These are phyloP conservation scores for Mobula hypostoma DNA, from an alignment of 2,113 vertebrate species.

Conservation along the genomic window DNA sequence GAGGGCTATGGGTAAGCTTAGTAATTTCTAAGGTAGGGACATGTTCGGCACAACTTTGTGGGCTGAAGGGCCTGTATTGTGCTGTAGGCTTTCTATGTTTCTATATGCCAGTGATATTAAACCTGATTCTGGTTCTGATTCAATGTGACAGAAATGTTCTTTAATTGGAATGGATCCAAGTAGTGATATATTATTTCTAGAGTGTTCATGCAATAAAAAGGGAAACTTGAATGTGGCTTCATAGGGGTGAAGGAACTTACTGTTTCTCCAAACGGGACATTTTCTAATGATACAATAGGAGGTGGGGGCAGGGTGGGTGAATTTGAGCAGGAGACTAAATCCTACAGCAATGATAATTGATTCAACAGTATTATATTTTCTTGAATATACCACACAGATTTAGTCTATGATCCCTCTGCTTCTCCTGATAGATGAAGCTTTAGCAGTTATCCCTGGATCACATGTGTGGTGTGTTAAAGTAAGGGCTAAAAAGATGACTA, in stretches of 20 bases:
- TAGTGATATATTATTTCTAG: slow-evolving; percentile 1
- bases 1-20: too few species aligned
- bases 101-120: too few species aligned
- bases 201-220: slow-evolving; percentile 2
- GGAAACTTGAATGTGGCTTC: neutral
- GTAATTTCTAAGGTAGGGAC: too few species aligned
- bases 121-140: too few species aligned
- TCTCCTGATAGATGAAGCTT: neutral
- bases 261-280: neutral
- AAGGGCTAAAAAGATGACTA: neutral
- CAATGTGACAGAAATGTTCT: neutral
- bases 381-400: neutral
- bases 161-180: neutral
- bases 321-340: neutral
- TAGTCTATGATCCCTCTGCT: neutral
- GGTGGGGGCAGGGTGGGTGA: too few species aligned
- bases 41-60: too few species aligned
- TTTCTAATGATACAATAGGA: neutral
- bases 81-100: too few species aligned
- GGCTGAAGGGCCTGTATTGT: too few species aligned
- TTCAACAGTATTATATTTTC: neutral
- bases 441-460: neutral
- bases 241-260: neutral
- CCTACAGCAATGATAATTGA: neutral
- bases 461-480: neutral